Base-by-base conservation (phyloP, 2,888 invertebrate species). In the Oligia latruncula region DNA sequence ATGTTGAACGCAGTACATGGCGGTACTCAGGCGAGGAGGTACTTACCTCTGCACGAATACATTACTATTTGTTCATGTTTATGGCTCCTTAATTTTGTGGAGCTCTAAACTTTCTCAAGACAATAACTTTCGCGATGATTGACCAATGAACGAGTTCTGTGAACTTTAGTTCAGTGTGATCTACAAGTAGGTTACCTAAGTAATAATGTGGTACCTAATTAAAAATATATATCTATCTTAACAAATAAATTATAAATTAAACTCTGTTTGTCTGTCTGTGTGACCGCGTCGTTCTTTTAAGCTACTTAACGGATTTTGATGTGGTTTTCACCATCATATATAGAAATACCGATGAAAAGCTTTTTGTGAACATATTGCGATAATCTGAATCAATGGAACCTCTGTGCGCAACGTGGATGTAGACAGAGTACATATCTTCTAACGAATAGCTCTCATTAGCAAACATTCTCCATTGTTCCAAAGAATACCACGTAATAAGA, bases 71-170 rank as follows among this genome's bases (percentile, higher is more conserved):
- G 62, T 64, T 74, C 55, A 49, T 67, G 62, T 84, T 83, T 52
- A 83, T 72, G 68, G 11, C 58, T 73, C 35, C 70, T 71, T 40
- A 71, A 80, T 81, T 71, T 60, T 58, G 81, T 73, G 43, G 65
- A 13, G 49, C n/a, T 66, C 20, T 46, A 52, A 80, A 85, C 85
- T 85, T 83, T 83, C 82, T 58, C 72, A 40, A 49, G 46, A 73
- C 60, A 73, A 73, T 70, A 76, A 76, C 70, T 85, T 83, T 76
- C 81, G 40, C 66, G 40, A 64, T 73, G 52, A 66, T 65, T 75
- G 43, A 60, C 62, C 40, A 80, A 40, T 43, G 23, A 65, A 11
- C 43, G 35, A 80, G 67, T 58, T 74, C 20, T 43, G 23, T 29
- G 62, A 43, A 20, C 60, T 60, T 62, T 71, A 17, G 40, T 40